Evolutionary conservation across 1,140 invertebrate genomes (phyloP).

Genomic region (Zaprionus vittiger): DNA sequence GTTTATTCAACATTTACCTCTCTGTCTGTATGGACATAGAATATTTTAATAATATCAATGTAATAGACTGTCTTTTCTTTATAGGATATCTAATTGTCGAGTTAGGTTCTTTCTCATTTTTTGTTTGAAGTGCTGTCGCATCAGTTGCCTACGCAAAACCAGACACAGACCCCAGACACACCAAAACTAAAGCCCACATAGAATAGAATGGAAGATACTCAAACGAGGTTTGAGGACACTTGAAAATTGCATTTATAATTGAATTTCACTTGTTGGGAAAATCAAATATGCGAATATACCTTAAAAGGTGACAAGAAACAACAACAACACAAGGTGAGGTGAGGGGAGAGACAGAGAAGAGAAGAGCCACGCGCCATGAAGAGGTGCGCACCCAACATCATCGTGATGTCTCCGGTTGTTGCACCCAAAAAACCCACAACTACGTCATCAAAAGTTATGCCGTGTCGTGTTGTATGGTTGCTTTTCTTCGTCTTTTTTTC

Average conservation of each 20-base stretch:
- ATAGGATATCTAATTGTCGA: not conserved
- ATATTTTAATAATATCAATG: not conserved
- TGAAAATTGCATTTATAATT: constrained; percentile 51
- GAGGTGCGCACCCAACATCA: constrained; percentile 42
- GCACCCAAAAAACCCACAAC: constrained; percentile 44
- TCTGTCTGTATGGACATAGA: not conserved
- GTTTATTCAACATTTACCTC: not conserved
- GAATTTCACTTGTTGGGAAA: constrained; percentile 39
- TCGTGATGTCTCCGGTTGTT: constrained; percentile 36
- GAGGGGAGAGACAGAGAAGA: not conserved
- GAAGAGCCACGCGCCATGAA: constrained; percentile 13
- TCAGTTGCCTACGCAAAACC: constrained; percentile 3
- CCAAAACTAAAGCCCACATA: constrained; percentile 2
- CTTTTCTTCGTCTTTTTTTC: constrained; percentile 5
- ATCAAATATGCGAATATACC: constrained; percentile 23
- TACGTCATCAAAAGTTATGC: constrained; percentile 28
- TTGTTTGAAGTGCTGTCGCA: not conserved
- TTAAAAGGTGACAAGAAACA: constrained; percentile 21
- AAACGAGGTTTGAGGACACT: constrained; percentile 16
- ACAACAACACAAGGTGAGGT: not conserved
- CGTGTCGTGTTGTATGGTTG: constrained; percentile 16
- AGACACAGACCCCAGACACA: not conserved
- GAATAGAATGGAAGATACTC: not conserved
- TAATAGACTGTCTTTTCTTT: not conserved
- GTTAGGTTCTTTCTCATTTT: not conserved